Conservation (phyloP, 64 coral and sea anemone species). For the Exaiptasia diaphana region DNA sequence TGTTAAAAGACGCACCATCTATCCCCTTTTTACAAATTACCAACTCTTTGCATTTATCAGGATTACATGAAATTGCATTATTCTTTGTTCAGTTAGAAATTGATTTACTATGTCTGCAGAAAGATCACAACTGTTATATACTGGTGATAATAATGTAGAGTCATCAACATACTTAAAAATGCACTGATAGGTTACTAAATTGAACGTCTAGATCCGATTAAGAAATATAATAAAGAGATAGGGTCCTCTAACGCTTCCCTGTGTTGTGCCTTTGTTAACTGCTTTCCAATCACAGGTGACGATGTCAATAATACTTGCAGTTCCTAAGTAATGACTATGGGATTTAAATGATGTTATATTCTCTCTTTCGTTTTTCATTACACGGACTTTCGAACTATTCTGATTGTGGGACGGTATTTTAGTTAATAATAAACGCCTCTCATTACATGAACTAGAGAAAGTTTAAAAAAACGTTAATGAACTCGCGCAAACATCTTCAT, state of each 20-base stretch:
- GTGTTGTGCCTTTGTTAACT: constrained; percentile 34
- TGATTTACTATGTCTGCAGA: not conserved
- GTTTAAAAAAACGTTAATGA: too few relatives aligned
- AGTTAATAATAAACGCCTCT: too few relatives aligned
- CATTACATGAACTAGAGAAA: too few relatives aligned
- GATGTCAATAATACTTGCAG: too few relatives aligned
- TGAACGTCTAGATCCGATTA: constrained; percentile 15
- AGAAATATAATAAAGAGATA: constrained; percentile 40
- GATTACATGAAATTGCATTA: constrained; percentile 25
- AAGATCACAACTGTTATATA: not conserved
- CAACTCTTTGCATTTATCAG: not conserved
- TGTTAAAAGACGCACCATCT: not conserved
- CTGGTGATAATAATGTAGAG: not conserved
- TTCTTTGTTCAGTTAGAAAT: constrained; percentile 17
- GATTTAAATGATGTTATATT: too few relatives aligned
- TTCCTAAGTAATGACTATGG: too few relatives aligned
- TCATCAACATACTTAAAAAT: constrained; percentile 36
- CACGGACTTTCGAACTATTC: too few relatives aligned
- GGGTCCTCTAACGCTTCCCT: constrained; percentile 34
- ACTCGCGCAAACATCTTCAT: too few relatives aligned
- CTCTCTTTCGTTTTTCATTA: too few relatives aligned
- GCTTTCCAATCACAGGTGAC: constrained; percentile 15
- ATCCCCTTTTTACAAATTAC: not conserved
- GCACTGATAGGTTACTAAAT: not conserved
- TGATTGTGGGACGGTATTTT: too few relatives aligned